Base-by-base conservation (phyloP, 2,797 vertebrate genomes). In the Falco berigora region DNA sequence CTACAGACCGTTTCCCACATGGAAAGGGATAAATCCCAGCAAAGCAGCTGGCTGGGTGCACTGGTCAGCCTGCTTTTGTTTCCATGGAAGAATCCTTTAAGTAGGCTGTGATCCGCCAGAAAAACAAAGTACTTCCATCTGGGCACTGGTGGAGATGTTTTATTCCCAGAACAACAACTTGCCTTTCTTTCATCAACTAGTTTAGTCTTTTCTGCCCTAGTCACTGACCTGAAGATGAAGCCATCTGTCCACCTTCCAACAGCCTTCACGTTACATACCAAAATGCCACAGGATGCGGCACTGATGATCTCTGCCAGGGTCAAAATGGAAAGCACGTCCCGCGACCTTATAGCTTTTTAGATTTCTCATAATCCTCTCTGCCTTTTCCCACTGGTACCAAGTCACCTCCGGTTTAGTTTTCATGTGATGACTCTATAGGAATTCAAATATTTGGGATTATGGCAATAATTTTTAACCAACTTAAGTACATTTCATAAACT, bases 181-280 rank as follows among this genome's bases (percentile, higher is more conserved):
- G 56, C 24, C 28, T 79, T 92, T 92, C 71, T 82, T 92, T 92
- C 71, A 87, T 55, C 67, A 79, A 59, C 27, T 82, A 79, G 91
- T 91, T 88, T 59, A 88, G 71, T 82, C 44, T 80, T 71, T 93
- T 92, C 84, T 95, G 84, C 91, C 77, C 84, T 80, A 68, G 62
- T 78, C 79, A 92, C 49, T 90, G 94, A 91, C 85, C 81, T 96
- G 68, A 86, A 68, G 89, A 77, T 1, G 18, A 94, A 91, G 40
- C 89, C 95, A 91, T 90, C 89, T 90, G 76, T 94, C 85, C 85
- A 75, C 18, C 20, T 66, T 81, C 46, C 79, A 72, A 44, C 9
- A 77, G 75, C 78, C 71, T 71, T 94, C 85, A 81, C 0, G 0
- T 69, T 91, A 52, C 36, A 61, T 49, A 94, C 42, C 27, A 72